Conservation (phyloP, 2,113 vertebrate species). For the Macrotus californicus region DNA sequence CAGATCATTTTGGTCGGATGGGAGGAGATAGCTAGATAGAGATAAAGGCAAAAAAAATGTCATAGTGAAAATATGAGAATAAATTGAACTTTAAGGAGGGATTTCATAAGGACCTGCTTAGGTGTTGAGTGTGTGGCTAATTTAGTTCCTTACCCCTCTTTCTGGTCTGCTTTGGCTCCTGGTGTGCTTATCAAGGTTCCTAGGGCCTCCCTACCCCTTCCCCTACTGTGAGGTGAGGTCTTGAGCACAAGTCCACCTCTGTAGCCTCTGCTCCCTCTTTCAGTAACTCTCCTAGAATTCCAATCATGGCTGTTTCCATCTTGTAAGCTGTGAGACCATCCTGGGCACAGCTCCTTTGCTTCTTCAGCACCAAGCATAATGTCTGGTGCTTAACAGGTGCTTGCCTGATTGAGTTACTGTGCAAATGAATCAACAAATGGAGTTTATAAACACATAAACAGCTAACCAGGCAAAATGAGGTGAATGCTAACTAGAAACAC, state of each 20-base stretch:
- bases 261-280: not conserved
- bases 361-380: not conserved
- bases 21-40: not conserved
- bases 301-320: not conserved
- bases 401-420: not conserved
- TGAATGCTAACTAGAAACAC: not conserved
- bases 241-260: not conserved
- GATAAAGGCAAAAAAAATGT: not conserved
- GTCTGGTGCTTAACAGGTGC: not conserved
- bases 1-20: not conserved
- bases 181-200: not conserved
- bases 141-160: not conserved
- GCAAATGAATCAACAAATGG: not conserved
- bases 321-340: not conserved
- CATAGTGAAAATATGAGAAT: not conserved
- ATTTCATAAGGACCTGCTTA: not conserved
- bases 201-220: not conserved
- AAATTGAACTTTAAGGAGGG: not conserved
- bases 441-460: not conserved
- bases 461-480: not conserved
- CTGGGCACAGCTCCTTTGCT: not conserved
- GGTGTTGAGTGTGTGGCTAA: not conserved
- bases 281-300: not conserved
- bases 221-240: not conserved
- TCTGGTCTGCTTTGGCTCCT: not conserved